Evolutionary conservation across 2,888 invertebrate genomes (phyloP), one percentile per base, ranked within the genome.

Genomic region (Diarsia rubi): DNA sequence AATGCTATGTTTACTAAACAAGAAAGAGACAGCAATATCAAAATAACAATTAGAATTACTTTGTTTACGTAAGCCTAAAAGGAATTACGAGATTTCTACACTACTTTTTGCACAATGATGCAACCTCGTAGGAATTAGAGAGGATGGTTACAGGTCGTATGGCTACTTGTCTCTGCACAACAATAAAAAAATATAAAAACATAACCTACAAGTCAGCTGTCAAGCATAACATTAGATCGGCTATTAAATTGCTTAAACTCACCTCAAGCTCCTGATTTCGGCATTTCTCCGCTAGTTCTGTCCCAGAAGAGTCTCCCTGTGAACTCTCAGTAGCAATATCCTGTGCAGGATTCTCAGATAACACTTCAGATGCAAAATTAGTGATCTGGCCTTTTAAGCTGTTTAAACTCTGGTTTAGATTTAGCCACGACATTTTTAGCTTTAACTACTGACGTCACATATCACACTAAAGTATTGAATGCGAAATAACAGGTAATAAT

Each of bases 341-440:
- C 89, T 97, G 97, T 78, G 96, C 97, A 89, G 97, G 97, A 82
- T 97, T 97, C 89, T 99, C 99, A 84, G 98, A 97, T 91, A 99
- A 97, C 88, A 99, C 98, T 95, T 98, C 99, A 93, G 98, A 98
- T 77, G 99, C 99, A 90, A 99, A 98, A 96, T 97, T 99, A 52
- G 98, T 97, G 90, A 99, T 97, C 97, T 99, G 99, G 86, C 98
- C 99, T 94, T 98, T 99, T 85, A 99, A 95, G 94, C 97, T 97
- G 91, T 94, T 97, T 86, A 97, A 95, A 95, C 97, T 97, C 89
- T 97, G 97, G 93, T 98, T 98, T 77, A 97, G 90, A 92, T 97
- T 97, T 78, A 98, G 95, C 98, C 98, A 98, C 93, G 98, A 97
- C 97, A 98, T 98, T 89, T 92, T 95, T 54, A 74, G 78, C 72